A percentile compares a stretch with the other conserved stretches of the same genome.
phyloP scores from a whole-genome alignment of 2,888 invertebrate species.

The Troides helena region DNA sequence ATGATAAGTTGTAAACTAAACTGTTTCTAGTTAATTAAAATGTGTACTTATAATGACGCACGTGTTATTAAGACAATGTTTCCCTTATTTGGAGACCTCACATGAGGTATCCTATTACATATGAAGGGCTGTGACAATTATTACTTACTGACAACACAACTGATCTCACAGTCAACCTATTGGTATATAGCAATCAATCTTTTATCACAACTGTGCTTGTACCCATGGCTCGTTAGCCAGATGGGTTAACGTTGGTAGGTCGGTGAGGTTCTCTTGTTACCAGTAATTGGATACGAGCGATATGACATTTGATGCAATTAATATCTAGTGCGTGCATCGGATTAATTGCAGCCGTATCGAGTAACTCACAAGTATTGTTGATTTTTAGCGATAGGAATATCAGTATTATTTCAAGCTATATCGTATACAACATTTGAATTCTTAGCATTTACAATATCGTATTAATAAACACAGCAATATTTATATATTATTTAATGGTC shows the following conservation, averaged over 20 bases:
- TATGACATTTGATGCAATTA: slow-evolving; percentile 27
- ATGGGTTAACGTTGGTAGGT: slow-evolving; percentile 19
- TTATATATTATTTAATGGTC: no score
- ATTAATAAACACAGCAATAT: no score
- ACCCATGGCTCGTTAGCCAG: slow-evolving; percentile 23
- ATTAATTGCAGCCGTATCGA: slow-evolving; percentile 25
- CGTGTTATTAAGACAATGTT: neutral
- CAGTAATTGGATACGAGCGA: slow-evolving; percentile 30
- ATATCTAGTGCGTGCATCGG: slow-evolving; percentile 22
- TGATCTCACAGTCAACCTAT: slow-evolving; percentile 10
- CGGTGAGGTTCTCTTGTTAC: slow-evolving; percentile 26
- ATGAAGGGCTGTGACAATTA: slow-evolving; percentile 31
- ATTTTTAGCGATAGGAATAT: neutral
- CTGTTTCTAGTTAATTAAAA: no score
- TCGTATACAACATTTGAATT: no score
- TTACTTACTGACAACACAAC: slow-evolving; percentile 39
- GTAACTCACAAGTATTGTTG: neutral
- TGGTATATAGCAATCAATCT: slow-evolving; percentile 22
- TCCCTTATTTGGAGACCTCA: neutral
- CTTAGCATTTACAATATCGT: no score
- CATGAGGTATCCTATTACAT: no score
- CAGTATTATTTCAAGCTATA: no score
- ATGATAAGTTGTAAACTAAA: no score
- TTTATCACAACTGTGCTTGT: slow-evolving; percentile 14
- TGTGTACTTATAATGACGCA: no score